Evolutionary conservation across 1,140 invertebrate genomes (phyloP).

Genomic region (Diabrotica undecimpunctata): DNA sequence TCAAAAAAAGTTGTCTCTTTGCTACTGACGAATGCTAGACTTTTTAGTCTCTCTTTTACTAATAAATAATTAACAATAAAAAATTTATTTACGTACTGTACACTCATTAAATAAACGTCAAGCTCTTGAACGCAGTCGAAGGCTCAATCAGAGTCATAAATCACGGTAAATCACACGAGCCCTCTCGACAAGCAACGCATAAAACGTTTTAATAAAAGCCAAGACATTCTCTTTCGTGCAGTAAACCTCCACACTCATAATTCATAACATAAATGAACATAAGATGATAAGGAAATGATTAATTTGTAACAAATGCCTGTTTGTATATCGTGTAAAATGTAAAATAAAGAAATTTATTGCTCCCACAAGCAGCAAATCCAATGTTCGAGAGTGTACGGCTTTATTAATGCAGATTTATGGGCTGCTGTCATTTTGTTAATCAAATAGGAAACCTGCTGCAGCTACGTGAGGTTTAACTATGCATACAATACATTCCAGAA

Average conservation of each 20-base stretch:
- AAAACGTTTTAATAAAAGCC: no score
- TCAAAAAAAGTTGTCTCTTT: no score
- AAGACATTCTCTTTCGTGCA: neutral
- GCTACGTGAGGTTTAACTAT: constrained; percentile 32
- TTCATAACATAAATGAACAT: constrained; percentile 3
- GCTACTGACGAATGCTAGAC: no score
- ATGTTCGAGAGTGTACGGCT: constrained; percentile 41
- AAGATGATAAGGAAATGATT: constrained; percentile 13
- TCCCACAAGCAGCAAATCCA: constrained; percentile 34
- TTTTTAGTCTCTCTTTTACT: no score
- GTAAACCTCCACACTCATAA: neutral
- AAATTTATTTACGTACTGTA: no score
- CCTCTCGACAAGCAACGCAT: no score
- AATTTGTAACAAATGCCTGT: constrained; percentile 16
- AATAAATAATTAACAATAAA: no score
- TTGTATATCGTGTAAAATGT: constrained; percentile 28
- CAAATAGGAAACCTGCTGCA: constrained; percentile 43
- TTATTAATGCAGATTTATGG: constrained; percentile 45
- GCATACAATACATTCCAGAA: constrained; percentile 30
- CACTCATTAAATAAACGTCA: no score
- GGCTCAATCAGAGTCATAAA: no score
- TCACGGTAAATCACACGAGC: no score
- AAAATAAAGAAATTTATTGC: constrained; percentile 39
- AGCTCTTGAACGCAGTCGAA: no score
- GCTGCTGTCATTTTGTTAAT: constrained; percentile 43